A percentile compares a stretch with the other conserved stretches of the same genome.
phyloP scores from a whole-genome alignment of 2,797 vertebrate genomes.

The Alauda arvensis region DNA sequence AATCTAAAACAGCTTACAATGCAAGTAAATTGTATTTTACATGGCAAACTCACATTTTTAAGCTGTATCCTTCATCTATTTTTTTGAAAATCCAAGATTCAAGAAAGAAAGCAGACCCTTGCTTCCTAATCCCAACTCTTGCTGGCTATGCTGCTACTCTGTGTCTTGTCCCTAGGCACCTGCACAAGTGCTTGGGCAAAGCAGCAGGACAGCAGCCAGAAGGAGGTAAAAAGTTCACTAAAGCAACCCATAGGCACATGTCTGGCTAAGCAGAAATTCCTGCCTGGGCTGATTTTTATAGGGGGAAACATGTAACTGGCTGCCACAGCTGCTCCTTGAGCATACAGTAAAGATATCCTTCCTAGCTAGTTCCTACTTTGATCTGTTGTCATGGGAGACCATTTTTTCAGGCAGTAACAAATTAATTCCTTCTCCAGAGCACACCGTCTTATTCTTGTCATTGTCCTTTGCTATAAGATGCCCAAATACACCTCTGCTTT shows the following conservation, averaged over 20 bases:
- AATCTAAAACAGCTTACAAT: neutral
- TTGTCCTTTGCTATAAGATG: neutral
- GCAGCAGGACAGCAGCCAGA: neutral
- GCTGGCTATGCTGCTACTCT: neutral
- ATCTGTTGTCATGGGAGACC: neutral
- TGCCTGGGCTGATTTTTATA: neutral
- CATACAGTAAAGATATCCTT: neutral
- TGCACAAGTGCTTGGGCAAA: neutral
- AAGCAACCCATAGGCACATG: neutral
- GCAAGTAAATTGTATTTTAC: neutral
- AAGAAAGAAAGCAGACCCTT: neutral
- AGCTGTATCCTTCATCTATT: neutral
- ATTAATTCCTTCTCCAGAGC: neutral
- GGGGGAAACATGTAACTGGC: neutral
- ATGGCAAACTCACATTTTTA: neutral
- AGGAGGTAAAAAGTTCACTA: neutral
- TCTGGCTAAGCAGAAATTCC: neutral
- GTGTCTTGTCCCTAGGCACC: neutral
- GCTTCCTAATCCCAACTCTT: neutral
- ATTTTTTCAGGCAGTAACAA: neutral
- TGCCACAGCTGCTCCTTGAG: neutral
- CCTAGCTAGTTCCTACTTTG: neutral
- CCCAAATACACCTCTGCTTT: neutral
- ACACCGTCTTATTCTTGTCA: neutral
- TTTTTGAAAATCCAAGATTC: neutral